Conservation (phyloP, 1,140 invertebrate species). For the Muscidifurax raptorellus region DNA sequence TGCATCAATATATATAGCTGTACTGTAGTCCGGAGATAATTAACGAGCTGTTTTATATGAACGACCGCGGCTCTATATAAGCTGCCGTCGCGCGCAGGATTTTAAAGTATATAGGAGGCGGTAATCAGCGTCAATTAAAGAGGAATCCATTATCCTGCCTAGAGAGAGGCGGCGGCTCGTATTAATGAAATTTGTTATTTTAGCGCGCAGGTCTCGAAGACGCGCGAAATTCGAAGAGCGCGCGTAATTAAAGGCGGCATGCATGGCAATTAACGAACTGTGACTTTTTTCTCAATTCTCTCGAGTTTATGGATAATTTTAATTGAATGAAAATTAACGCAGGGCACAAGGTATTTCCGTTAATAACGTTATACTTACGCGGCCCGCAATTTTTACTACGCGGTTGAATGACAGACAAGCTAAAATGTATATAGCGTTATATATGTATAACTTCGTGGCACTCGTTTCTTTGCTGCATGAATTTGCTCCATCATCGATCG, state of each 20-base stretch:
- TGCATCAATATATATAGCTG: not conserved
- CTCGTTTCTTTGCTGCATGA: no score
- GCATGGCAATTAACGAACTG: not conserved
- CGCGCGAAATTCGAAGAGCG: conserved; percentile 9
- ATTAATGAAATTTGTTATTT: conserved; percentile 29
- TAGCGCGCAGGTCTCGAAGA: not conserved
- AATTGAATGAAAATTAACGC: not conserved
- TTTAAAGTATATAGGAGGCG: not conserved
- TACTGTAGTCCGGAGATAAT: conserved; percentile 1
- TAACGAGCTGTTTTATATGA: not conserved
- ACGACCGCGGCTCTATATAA: not conserved
- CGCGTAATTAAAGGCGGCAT: not conserved
- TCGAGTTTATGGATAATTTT: conserved; percentile 1
- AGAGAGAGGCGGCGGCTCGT: not conserved
- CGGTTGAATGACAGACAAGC: no score
- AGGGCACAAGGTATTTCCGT: not conserved
- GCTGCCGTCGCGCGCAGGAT: not conserved
- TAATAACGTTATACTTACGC: not conserved
- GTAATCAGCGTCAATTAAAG: conserved; percentile 25
- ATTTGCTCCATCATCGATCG: no score
- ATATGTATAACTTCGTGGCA: no score
- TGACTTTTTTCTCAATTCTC: not conserved
- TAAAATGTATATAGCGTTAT: no score
- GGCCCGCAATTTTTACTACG: no score
- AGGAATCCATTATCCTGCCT: conserved; percentile 11